Evolutionary conservation across 35 echinoderm and acorn worm genomes (phyloP), one percentile per base, ranked within the genome.

Genomic region (Hemicentrotus pulcherrimus): DNA sequence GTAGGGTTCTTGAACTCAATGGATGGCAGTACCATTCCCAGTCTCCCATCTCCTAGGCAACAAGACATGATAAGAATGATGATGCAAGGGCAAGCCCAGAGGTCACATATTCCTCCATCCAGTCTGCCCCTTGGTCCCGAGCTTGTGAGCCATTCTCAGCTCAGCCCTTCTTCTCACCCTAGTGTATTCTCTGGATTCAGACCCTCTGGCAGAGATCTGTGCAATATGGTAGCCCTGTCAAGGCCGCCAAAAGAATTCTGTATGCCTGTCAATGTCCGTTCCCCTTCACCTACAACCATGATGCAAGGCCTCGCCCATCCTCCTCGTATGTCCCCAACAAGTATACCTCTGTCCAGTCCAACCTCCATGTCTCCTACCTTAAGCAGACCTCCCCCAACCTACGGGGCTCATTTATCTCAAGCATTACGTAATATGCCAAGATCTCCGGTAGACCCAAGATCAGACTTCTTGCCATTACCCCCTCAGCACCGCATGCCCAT

Each of bases 21-120:
- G 91, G 78, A 28, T 32, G 59, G 94, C 65, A 30, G 32, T 48
- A 91, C 32, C 47, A 88, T 32, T 88, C 47, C 31, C 50, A 91
- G 61, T 96, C 96, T 91, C 94, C 94, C 47, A 18, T 92, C 96
- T 78, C 65, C 65, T 78, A 86, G 78, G 47, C 96, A 96, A 48
- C 92, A 52, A 35, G 88, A 65, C 10, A 15, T 95, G 19, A 88
- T 32, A 9, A 32, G 88, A 31, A 70, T 92, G 86, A 32, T 91
- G 89, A 61, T 41, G n/a, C 47, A 30, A 28, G 86, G 86, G 2
- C 87, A 61, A 46, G 50, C 88, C 31, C 96, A 41, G 41, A 89
- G 33, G 22, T 61, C 91, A 2, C 96, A 61, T 88, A 46, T 46
- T 55, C 93, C 96, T 48, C 88, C 96, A 45, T 92, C 58, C n/a